These are phyloP conservation scores for Gymnorhina tibicen DNA, from an alignment of 2,113 vertebrate genomes.

Conservation along the genomic window DNA sequence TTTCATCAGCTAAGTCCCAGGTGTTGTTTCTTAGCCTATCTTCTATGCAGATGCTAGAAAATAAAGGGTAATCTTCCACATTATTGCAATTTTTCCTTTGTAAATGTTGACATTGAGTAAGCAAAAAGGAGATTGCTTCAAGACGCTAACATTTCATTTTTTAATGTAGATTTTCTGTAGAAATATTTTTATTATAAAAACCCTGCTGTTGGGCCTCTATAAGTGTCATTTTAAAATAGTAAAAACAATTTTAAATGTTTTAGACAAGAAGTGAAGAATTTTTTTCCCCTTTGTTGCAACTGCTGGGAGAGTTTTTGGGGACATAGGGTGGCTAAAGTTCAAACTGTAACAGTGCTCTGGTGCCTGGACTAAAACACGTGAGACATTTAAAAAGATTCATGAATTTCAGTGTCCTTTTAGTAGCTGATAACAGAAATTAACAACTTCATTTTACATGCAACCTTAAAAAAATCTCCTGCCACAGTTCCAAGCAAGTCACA, in stretches of 20 bases:
- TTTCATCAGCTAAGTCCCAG: background rate
- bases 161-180: background rate
- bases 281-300: background rate
- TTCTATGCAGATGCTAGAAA: background rate
- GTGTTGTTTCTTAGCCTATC: background rate
- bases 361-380: background rate
- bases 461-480: background rate
- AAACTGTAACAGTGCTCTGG: rapidly evolving
- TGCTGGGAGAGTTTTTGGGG: background rate
- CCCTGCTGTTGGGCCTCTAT: background rate
- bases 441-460: background rate
- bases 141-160: background rate
- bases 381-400: background rate
- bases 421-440: background rate
- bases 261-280: background rate
- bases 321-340: background rate
- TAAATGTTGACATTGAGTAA: background rate
- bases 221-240: background rate
- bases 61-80: background rate
- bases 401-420: background rate
- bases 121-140: background rate
- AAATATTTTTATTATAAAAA: background rate
- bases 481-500: background rate
- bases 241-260: background rate
- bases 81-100: background rate